Base-by-base conservation (phyloP, 2,113 vertebrate genomes). In the Candoia aspera region DNA sequence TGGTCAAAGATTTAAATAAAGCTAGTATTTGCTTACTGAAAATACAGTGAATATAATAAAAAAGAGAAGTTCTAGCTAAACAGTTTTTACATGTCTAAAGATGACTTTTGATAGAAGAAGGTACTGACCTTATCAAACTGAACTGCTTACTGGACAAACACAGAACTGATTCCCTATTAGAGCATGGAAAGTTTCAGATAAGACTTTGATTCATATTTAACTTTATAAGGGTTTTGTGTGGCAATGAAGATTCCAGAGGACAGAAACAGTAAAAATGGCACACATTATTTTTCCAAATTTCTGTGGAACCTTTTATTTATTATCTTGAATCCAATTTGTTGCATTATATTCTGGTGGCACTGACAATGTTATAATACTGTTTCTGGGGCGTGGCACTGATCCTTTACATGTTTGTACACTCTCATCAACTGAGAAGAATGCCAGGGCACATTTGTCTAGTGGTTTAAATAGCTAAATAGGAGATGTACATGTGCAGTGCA, bases 381-480 rank as follows among this genome's bases (percentile, higher is more conserved):
- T 84, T 84, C 46, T 84, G 83, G 37, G 37, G 37, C 84, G 55
- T 86, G 24, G 29, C 17, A 9, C 29, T 29, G 29, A 55, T 8
- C 53, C 15, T 13, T 17, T n/a, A 87, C 84, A 26, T 49, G 46
- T 3, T 26, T 60, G 11, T 54, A 6, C 12, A 49, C 12, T 29
- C 59, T 64, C 37, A 21, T 62, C 37, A 46, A 12, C 29, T 9
- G 62, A 89, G 9, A 26, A 19, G 88, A 19, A 59, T n/a, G 53
- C 9, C 68, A 54, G 53, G n/a, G 53, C 68, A 90, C n/a, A 37
- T 73, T 2, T 87, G 0, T 19, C 6, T 49, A 26, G 85, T 88
- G 84, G 42, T 5, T 86, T 89, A 83, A 91, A 59, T 60, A 91
- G 17, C 6, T 93, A 89, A 89, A 8, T 4, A 86, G 29, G 58